Base-by-base conservation (phyloP, 2,888 invertebrate species). In the Drosophila nr. fundita region DNA sequence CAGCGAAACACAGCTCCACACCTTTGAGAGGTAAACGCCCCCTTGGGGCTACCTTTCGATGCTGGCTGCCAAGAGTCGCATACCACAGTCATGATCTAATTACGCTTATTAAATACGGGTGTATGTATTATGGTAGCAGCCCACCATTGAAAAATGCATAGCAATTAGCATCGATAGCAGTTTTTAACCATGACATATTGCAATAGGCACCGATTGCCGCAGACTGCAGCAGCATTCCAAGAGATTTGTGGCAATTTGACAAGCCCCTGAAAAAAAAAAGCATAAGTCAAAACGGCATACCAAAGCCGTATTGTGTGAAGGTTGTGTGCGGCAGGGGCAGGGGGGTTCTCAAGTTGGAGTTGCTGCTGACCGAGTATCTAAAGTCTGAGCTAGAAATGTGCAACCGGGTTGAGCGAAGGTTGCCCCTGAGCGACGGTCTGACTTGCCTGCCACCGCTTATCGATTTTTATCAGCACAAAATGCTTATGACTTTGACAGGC, bases 381-480 rank as follows among this genome's bases (percentile, higher is more conserved):
- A 36, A 61, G 84, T 60, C 64, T 57, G 54, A 50, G 60, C 49
- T 53, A 57, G 72, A 73, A 76, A 53, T 73, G 64, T 65, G 69
- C 64, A 73, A 80, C 59, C 69, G 57, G 72, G 70, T 67, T 71
- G 68, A 80, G 81, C 78, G 53, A 50, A 32, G 42, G 21, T 32
- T 72, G 62, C 67, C 77, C 72, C 65, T 68, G 67, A 76, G 78
- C 77, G 32, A 40, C 52, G 53, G 53, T 57, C 71, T 42, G 77
- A 59, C 72, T 67, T 71, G 77, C 74, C 83, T 78, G 76, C 60
- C 45, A 24, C 69, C 63, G 49, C 34, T 80, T 86, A 89, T 86
- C 80, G 85, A 86, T 86, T 86, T 85, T 89, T 87, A 87, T 87
- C 85, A 73, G 55, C 72, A 66, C 61, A 71, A 68, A 79, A 79